Evolutionary conservation across 2,797 vertebrate species (phyloP), one percentile per base, ranked within the genome.

Genomic region (Sebastes miniatus): DNA sequence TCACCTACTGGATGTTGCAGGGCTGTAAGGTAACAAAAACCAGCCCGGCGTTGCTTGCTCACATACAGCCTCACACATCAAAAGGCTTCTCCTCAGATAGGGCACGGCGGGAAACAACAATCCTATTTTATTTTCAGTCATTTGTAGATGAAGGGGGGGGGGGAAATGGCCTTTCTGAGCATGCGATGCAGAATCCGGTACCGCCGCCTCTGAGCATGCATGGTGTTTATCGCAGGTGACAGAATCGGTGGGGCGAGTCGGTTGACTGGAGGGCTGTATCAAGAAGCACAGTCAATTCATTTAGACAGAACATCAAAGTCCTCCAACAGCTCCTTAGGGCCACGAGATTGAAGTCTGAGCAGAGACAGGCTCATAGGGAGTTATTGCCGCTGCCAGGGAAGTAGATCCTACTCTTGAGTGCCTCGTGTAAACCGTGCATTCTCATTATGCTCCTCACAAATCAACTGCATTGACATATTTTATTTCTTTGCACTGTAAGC

Each of bases 281-380:
- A 87, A 89, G 92, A 89, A 94, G 87, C 93, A 87, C 80, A 92
- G 89, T 92, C 89, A 87, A 93, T 94, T 94, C 92, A 93, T 95
- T 93, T 95, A 93, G 91, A 93, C 90, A 86, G 80, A 92, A 95
- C 93, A 94, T 95, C 94, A 95, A 95, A 95, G 94, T 93, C 85
- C 79, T 84, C 87, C 88, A 91, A 94, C 91, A 87, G 93, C 91
- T 94, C 93, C 93, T 94, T 76, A 73, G 91, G 93, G 92, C 89
- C 86, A 77, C 61, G 83, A 92, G 93, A 91, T 91, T 95, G 93
- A 93, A 94, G 91, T 91, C 88, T 92, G 90, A 92, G 92, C 84
- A 88, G 80, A 90, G 91, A 88, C 93, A 89, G 86, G 77, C 91
- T 93, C 90, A 76, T 62, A 57, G 88, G 87, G 91, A 93, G 89